Evolutionary conservation across 2,797 vertebrate species (phyloP).

Genomic region (Phrynocephalus guinanensis): DNA sequence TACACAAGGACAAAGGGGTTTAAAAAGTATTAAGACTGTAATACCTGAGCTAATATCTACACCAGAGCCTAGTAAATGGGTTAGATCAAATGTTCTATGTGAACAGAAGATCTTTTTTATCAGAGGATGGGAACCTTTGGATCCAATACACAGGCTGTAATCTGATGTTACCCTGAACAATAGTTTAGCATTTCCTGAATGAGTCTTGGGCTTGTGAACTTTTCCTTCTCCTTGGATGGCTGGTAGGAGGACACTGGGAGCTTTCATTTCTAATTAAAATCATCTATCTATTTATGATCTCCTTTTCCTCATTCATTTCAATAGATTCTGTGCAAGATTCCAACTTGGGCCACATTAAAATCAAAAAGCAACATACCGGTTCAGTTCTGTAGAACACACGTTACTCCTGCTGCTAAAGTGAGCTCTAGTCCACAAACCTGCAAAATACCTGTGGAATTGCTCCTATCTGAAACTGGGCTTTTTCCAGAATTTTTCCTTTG

Average conservation of each 20-base stretch:
- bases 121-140: neutral
- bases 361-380: neutral
- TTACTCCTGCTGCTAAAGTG: neutral
- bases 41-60: neutral
- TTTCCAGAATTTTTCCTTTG: neutral
- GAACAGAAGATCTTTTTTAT: neutral
- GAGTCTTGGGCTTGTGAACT: neutral
- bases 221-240: neutral
- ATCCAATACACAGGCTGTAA: neutral
- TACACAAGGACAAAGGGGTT: neutral
- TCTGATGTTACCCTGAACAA: neutral
- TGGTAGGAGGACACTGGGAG: neutral
- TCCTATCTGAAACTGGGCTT: neutral
- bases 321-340: neutral
- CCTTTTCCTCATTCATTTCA: neutral
- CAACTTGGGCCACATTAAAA: neutral
- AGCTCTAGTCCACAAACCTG: neutral
- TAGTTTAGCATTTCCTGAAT: neutral
- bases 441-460: neutral
- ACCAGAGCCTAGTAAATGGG: neutral
- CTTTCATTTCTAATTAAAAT: neutral
- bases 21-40: constrained; percentile 23
- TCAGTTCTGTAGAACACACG: neutral
- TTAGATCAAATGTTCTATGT: neutral
- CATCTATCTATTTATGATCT: neutral